A percentile compares a stretch with the other conserved stretches of the same genome.
phyloP scores from a whole-genome alignment of 2,888 invertebrate genomes.

The Dynastes tityus region DNA sequence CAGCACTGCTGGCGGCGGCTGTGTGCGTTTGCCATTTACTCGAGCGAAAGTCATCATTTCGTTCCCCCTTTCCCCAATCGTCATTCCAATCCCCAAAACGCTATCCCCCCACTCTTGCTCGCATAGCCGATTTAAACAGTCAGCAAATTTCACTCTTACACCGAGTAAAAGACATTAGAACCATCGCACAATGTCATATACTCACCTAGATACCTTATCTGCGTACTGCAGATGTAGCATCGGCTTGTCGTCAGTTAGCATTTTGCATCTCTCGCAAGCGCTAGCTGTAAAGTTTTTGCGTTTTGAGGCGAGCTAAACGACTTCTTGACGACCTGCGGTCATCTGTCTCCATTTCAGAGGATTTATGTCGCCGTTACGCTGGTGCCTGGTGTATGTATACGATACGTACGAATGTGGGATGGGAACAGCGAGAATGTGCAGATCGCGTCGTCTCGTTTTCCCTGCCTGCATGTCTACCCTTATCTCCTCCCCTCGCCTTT shows the following conservation, averaged over 20 bases:
- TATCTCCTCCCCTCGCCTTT: no score
- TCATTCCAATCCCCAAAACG: not conserved
- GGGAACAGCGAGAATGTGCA: no score
- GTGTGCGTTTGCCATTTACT: slow-evolving; percentile 7
- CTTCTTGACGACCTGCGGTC: slow-evolving; percentile 37
- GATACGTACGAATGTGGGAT: not conserved
- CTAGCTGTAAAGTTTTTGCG: not conserved
- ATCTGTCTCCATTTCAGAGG: slow-evolving; percentile 53
- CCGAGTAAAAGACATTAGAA: not conserved
- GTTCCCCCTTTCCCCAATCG: not conserved
- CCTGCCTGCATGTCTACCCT: no score
- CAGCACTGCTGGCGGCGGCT: not conserved
- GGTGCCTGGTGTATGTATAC: not conserved
- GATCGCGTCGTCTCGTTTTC: no score
- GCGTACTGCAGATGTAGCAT: slow-evolving; percentile 48
- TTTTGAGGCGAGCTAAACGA: not conserved
- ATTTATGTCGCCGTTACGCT: slow-evolving; percentile 34
- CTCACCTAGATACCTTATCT: slow-evolving; percentile 47
- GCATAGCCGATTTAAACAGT: slow-evolving; percentile 8
- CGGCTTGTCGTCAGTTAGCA: not conserved
- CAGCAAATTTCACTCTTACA: slow-evolving; percentile 30
- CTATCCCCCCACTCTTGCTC: no score
- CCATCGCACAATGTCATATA: not conserved
- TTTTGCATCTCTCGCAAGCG: not conserved
- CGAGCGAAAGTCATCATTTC: not conserved